phyloP scores from a whole-genome alignment of 1,140 invertebrate species.

The Periplaneta americana region DNA sequence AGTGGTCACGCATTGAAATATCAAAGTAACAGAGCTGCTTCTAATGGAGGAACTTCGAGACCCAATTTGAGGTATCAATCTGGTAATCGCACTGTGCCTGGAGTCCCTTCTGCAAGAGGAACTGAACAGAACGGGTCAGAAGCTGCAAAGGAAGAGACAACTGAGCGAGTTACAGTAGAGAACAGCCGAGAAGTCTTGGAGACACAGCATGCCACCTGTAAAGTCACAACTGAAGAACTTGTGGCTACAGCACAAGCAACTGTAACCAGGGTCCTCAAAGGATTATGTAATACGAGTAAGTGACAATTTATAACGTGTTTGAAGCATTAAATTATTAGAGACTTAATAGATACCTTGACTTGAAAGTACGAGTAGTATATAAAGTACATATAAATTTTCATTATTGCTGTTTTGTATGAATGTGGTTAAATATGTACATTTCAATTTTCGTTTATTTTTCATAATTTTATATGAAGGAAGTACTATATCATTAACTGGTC shows the following conservation, averaged over 20 bases:
- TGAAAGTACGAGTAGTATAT: no score
- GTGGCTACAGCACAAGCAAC: slow-evolving; percentile 40
- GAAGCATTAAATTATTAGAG: no score
- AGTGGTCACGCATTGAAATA: neutral
- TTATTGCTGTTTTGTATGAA: no score
- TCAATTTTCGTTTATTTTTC: no score
- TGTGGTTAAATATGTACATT: no score
- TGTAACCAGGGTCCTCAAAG: slow-evolving; percentile 38
- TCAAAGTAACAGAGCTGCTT: no score
- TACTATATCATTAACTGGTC: no score
- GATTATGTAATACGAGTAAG: slow-evolving; percentile 40
- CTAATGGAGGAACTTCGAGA: neutral
- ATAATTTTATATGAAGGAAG: no score
- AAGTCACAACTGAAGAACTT: slow-evolving; percentile 39
- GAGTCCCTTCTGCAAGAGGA: neutral
- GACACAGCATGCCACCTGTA: slow-evolving; percentile 37
- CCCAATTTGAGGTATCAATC: neutral
- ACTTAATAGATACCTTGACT: no score
- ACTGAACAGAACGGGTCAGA: neutral
- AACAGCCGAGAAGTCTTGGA: slow-evolving; percentile 31
- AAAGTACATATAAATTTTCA: no score
- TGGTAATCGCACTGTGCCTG: neutral
- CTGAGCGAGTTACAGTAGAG: neutral
- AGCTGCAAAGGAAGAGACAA: neutral
- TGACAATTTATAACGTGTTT: no score